Evolutionary conservation across 2,113 vertebrate genomes (phyloP).

Genomic region (Microtus montanus): DNA sequence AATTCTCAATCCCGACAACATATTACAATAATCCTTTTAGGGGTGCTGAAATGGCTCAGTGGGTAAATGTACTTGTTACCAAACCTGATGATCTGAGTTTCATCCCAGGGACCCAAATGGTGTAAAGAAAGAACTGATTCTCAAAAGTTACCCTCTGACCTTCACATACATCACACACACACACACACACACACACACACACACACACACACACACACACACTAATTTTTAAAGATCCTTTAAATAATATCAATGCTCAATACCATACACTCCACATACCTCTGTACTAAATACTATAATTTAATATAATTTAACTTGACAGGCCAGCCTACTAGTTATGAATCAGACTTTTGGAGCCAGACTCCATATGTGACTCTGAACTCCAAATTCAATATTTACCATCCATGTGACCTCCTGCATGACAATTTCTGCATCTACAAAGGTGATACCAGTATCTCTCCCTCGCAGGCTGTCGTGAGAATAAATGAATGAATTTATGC

Average conservation of each 20-base stretch:
- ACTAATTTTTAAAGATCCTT: too few species aligned
- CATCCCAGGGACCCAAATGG: not conserved
- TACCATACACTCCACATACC: too few species aligned
- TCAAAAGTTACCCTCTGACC: too few species aligned
- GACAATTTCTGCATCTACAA: not conserved
- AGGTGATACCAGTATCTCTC: not conserved
- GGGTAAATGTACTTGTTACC: not conserved
- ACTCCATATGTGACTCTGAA: not conserved
- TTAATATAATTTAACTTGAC: not conserved
- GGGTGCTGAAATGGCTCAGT: not conserved
- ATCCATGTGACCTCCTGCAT: not conserved
- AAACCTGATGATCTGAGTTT: not conserved
- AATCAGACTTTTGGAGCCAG: not conserved
- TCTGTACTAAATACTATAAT: not conserved
- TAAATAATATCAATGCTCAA: not conserved
- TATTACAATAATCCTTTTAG: not conserved
- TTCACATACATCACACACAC: too few species aligned
- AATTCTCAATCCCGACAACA: not conserved
- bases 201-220: too few species aligned
- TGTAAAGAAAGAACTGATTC: too few species aligned
- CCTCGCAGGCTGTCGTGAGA: not conserved
- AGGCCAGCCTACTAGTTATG: not conserved
- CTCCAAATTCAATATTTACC: not conserved
- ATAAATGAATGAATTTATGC: not conserved
- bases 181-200: too few species aligned